A percentile compares a stretch with the other conserved stretches of the same genome.
Conservation (phyloP, 2,888 invertebrate genomes). For the Campaea margaritaria region DNA sequence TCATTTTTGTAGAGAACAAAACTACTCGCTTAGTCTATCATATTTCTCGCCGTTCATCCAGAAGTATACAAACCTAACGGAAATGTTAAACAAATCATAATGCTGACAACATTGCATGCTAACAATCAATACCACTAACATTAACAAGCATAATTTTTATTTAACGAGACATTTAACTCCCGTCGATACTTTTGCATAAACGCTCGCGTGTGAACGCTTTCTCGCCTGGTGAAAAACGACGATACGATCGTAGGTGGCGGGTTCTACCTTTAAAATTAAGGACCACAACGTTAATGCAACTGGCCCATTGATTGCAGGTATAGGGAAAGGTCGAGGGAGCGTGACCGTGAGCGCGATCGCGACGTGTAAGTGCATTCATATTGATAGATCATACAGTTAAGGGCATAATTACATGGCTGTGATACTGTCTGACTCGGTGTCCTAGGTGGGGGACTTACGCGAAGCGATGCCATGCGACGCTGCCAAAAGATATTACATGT, state of each 20-base stretch:
- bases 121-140: no score
- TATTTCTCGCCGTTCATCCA: no score
- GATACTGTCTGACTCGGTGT: no score
- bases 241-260: no score
- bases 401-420: background rate
- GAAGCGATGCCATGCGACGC: no score
- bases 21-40: background rate
- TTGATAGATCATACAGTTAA: conserved; percentile 37
- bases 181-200: background rate
- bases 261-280: background rate
- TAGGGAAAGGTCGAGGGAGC: conserved; percentile 89
- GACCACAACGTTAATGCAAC: conserved; percentile 33
- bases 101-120: no score
- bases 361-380: conserved; percentile 81
- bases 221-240: background rate
- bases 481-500: no score
- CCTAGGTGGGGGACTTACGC: no score
- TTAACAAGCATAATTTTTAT: no score
- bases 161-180: no score
- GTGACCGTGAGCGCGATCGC: conserved; percentile 87
- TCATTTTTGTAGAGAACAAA: background rate
- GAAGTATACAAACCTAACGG: no score
- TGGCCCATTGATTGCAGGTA: conserved; percentile 81
- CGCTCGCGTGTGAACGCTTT: conserved; percentile 1
- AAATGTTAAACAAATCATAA: no score